phyloP scores from a whole-genome alignment of 2,888 invertebrate genomes.

The Baronia brevicornis region DNA sequence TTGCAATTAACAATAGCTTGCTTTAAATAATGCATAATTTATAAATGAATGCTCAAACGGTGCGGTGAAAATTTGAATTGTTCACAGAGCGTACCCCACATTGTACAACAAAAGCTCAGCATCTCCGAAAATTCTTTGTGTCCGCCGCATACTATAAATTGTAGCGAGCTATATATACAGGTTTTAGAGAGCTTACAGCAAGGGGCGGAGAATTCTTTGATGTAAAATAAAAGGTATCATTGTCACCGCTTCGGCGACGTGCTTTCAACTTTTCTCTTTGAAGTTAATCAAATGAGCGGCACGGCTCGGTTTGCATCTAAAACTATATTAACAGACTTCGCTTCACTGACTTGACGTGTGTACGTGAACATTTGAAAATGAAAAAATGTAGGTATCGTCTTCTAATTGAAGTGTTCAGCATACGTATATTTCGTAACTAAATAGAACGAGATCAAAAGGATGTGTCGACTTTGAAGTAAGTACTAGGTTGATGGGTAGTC shows the following conservation, averaged over 20 bases:
- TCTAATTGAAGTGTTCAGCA: constrained; percentile 49
- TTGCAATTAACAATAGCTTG: no score
- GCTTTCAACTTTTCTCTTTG: constrained; percentile 59
- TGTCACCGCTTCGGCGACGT: constrained; percentile 53
- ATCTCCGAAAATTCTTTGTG: constrained; percentile 31
- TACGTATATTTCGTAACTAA: constrained; percentile 47
- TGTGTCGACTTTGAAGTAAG: constrained; percentile 53
- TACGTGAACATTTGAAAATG: constrained; percentile 36
- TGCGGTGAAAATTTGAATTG: constrained; percentile 18
- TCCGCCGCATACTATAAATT: constrained; percentile 30
- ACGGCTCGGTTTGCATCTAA: constrained; percentile 47
- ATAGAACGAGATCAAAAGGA: constrained; percentile 57
- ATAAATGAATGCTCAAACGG: constrained; percentile 11
- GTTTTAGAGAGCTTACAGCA: constrained; percentile 37
- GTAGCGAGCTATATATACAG: constrained; percentile 25
- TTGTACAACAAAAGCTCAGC: constrained; percentile 32
- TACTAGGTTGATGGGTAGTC: constrained; percentile 31
- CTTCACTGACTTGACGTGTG: constrained; percentile 36
- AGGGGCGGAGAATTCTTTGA: constrained; percentile 49
- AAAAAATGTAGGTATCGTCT: constrained; percentile 42
- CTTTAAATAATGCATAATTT: no score
- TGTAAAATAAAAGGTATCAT: constrained; percentile 62
- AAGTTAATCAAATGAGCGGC: constrained; percentile 59
- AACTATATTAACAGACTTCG: constrained; percentile 48
- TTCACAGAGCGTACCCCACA: constrained; percentile 24